Evolutionary conservation across 2,797 vertebrate species (phyloP).

Genomic region (Microctenopoma stevenorrisi): DNA sequence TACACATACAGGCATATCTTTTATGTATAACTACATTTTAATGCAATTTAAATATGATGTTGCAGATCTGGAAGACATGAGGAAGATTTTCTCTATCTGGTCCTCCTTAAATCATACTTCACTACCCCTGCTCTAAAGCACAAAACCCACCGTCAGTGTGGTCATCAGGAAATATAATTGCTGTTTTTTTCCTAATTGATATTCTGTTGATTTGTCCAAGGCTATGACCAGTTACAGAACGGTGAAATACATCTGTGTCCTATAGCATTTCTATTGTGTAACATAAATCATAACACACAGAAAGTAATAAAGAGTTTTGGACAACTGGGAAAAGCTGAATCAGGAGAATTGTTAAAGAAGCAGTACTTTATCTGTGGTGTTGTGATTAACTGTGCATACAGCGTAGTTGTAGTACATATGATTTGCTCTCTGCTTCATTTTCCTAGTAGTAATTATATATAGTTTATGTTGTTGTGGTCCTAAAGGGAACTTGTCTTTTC

Average conservation of each 20-base stretch:
- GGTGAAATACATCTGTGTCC: conserved; percentile 1
- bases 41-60: no score
- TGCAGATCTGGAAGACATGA: no score
- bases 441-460: not conserved
- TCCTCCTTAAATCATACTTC: no score
- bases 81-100: no score
- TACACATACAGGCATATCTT: no score
- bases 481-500: not conserved
- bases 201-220: not conserved
- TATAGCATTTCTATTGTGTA: not conserved
- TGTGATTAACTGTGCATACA: not conserved
- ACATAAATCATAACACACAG: no score
- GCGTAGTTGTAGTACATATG: not conserved
- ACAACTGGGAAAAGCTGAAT: not conserved
- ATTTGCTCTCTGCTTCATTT: not conserved
- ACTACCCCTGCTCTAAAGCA: no score
- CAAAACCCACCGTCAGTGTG: not conserved
- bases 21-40: no score
- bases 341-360: not conserved
- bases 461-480: not conserved
- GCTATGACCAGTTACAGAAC: not conserved
- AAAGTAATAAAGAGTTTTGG: not conserved
- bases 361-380: not conserved
- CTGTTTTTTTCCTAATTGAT: not conserved
- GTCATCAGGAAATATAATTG: not conserved